phyloP scores from a whole-genome alignment of 2,888 invertebrate genomes.

The Eulithis testata region DNA sequence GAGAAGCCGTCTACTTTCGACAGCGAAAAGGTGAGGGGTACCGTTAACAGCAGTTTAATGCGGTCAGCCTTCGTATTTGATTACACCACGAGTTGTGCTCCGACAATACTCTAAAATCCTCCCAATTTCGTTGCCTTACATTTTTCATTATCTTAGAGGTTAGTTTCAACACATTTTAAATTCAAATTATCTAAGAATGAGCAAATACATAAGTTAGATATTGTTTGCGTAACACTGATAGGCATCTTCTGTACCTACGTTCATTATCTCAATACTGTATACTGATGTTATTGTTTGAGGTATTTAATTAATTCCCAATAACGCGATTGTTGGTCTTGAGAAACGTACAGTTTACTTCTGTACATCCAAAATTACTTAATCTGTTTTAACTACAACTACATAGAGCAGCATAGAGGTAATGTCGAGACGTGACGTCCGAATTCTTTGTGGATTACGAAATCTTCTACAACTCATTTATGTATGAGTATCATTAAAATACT shows the following conservation, averaged over 20 bases:
- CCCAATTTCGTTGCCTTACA: not conserved
- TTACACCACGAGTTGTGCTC: slow-evolving; percentile 16
- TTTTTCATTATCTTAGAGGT: not conserved
- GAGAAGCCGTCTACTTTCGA: slow-evolving; percentile 71
- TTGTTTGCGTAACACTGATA: slow-evolving; percentile 25
- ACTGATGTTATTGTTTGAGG: slow-evolving; percentile 26
- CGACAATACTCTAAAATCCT: not conserved
- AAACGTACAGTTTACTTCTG: slow-evolving; percentile 11
- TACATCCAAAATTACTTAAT: too few relatives aligned
- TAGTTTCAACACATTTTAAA: slow-evolving; percentile 8
- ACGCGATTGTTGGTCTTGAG: slow-evolving; percentile 12
- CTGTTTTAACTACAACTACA: not conserved
- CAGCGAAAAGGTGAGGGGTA: slow-evolving; percentile 71
- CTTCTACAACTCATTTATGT: slow-evolving; percentile 15
- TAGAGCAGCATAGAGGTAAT: not conserved
- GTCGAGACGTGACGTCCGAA: slow-evolving; percentile 32
- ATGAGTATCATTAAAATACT: slow-evolving; percentile 3
- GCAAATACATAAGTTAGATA: slow-evolving; percentile 17
- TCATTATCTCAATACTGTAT: slow-evolving; percentile 16
- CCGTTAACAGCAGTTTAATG: slow-evolving; percentile 48
- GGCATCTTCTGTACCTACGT: not conserved
- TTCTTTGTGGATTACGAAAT: slow-evolving; percentile 28
- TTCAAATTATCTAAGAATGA: slow-evolving; percentile 15
- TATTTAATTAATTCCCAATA: slow-evolving; percentile 25
- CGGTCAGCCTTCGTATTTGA: slow-evolving; percentile 28